Percentiles rank a stretch among this genome's conserved stretches.
phyloP scores from a whole-genome alignment of 2,797 vertebrate genomes.

The Nannoperca australis region DNA sequence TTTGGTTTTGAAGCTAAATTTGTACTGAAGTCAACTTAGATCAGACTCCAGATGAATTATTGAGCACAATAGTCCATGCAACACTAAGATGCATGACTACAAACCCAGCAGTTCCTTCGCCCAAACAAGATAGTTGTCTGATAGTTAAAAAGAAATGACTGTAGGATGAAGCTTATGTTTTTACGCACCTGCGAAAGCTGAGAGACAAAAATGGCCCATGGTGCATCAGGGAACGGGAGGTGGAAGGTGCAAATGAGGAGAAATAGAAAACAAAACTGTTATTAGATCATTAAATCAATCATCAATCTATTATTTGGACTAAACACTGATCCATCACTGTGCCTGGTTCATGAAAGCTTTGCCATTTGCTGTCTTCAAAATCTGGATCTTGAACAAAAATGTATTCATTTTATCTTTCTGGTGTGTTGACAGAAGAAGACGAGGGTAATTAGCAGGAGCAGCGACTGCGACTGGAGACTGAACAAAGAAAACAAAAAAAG shows the following conservation, averaged over 20 bases:
- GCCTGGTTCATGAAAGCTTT: constrained; percentile 23
- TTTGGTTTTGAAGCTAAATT: constrained; percentile 48
- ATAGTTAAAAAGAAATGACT: neutral
- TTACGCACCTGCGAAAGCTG: constrained; percentile 84
- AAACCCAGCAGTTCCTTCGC: constrained; percentile 27
- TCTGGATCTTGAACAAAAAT: neutral
- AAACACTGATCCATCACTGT: neutral
- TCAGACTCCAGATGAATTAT: constrained; percentile 71
- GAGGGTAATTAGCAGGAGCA: constrained; percentile 11
- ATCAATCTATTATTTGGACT: constrained; percentile 12
- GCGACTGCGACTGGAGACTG: constrained; percentile 6
- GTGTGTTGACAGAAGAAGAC: constrained; percentile 7
- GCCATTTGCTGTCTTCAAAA: neutral
- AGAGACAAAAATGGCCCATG: constrained; percentile 51
- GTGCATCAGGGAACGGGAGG: constrained; percentile 40
- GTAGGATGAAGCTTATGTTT: constrained; percentile 15
- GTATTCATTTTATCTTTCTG: neutral
- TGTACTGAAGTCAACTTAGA: constrained; percentile 71
- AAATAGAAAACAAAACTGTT: constrained; percentile 16
- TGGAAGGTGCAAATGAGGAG: constrained; percentile 1
- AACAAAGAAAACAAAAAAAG: constrained; percentile 6
- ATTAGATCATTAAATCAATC: constrained; percentile 20
- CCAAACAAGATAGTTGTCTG: constrained; percentile 26
- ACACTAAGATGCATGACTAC: constrained; percentile 18
- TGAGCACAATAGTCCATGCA: constrained; percentile 50